These are phyloP conservation scores for Lysandra coridon DNA, from an alignment of 2,888 invertebrate genomes.

Conservation along the genomic window DNA sequence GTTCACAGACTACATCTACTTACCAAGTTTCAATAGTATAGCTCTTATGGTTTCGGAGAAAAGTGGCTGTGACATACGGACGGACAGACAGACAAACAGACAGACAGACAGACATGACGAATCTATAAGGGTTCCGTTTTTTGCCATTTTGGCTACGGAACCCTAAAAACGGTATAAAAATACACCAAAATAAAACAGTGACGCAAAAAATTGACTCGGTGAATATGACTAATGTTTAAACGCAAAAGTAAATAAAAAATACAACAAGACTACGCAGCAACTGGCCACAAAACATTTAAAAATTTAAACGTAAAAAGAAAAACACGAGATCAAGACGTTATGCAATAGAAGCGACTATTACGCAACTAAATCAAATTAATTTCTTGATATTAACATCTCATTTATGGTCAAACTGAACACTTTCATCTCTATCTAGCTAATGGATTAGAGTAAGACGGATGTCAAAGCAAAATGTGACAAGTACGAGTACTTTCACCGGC, in stretches of 20 bases:
- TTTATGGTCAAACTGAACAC: slow-evolving; percentile 9
- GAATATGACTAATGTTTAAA: background rate
- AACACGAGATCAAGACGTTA: background rate
- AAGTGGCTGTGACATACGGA: too few relatives aligned
- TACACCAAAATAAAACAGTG: background rate
- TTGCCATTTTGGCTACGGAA: too few relatives aligned
- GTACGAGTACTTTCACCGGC: slow-evolving; percentile 27
- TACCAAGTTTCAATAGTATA: too few relatives aligned
- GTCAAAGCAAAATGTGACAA: slow-evolving; percentile 24
- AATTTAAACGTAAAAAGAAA: background rate
- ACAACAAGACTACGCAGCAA: background rate
- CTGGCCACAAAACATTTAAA: background rate
- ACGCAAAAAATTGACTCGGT: background rate
- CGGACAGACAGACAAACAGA: too few relatives aligned
- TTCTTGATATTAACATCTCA: slow-evolving; percentile 1
- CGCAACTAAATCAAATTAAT: background rate
- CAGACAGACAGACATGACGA: too few relatives aligned
- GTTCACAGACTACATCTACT: too few relatives aligned
- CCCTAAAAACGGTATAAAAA: background rate
- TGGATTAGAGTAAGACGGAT: slow-evolving; percentile 13
- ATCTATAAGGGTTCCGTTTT: too few relatives aligned
- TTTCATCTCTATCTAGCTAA: slow-evolving; percentile 13
- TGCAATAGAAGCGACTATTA: background rate
- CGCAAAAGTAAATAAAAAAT: background rate
- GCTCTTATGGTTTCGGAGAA: too few relatives aligned